Percentiles rank a stretch among this genome's conserved stretches.
These are phyloP conservation scores for Vanessa tameamea DNA, from an alignment of 1,140 invertebrate species.

Conservation along the genomic window DNA sequence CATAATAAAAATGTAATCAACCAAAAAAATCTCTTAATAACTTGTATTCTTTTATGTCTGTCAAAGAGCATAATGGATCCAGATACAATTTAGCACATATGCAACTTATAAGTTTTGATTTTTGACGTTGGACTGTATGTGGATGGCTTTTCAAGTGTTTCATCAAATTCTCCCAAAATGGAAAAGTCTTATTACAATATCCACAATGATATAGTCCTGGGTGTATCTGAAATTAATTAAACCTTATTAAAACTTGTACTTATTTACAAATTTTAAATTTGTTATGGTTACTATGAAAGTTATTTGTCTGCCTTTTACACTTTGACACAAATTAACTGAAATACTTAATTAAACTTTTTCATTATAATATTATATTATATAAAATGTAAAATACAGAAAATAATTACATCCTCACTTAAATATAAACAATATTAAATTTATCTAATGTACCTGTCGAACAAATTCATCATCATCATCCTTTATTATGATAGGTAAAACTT, in stretches of 20 bases:
- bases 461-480: slow-evolving; percentile 41
- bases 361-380: no score
- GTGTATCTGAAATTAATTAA: slow-evolving; percentile 45
- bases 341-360: no score
- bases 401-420: no score
- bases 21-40: no score
- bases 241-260: neutral
- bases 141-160: slow-evolving; percentile 35
- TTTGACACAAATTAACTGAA: no score
- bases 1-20: no score
- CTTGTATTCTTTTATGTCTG: no score
- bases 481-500: slow-evolving; percentile 15
- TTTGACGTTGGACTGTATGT: slow-evolving; percentile 2
- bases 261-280: no score
- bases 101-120: slow-evolving; percentile 1
- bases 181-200: slow-evolving; percentile 50
- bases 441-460: slow-evolving; percentile 49
- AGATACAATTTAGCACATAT: slow-evolving; percentile 1
- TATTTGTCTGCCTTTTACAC: no score
- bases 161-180: slow-evolving; percentile 45
- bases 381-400: no score
- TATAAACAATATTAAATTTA: no score
- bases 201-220: slow-evolving; percentile 56
- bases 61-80: neutral
- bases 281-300: no score